Base-by-base conservation (phyloP, 2,113 vertebrate species). In the Eulacestoma nigropectus region DNA sequence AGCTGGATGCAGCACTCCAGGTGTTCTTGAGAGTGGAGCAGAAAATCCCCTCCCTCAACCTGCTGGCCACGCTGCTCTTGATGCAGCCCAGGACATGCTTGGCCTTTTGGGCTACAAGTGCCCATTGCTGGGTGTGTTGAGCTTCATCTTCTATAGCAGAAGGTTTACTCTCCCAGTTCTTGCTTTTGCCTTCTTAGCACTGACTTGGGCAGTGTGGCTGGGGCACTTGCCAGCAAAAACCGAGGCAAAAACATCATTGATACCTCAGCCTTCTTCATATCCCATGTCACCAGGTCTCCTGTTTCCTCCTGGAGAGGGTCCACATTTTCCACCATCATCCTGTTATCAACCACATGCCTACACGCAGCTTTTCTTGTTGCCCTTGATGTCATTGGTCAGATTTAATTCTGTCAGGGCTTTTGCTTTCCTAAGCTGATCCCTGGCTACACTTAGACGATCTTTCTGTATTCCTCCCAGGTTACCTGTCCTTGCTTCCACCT, bases 171-270 rank as follows among this genome's bases (percentile, higher is more conserved):
- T 89, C 19, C n/a, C 37, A 33, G 11, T 6, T 60, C 39, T 39
- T 60, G 11, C 53, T 67, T 52, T 67, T 59, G 46, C 33, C 16
- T 82, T 46, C 53, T 53, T 29, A 5, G 10, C 42, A 11, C 23
- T 52, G 29, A 21, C 46, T 46, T 39, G 13, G 29, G 46, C 44
- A 39, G 23, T 11, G 44, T 21, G 60, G 33, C 23, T 67, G 37
- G 6, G n/a, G 25, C 60, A n/a, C 23, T 39, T 59, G 33, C 9
- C 60, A 67, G 9, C n/a, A 46, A 46, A 67, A 7, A 75, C 11
- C 0, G 0, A 75, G 39, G 33, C 19, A 53, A 39, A 60, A 74
- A 11, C 13, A 44, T 12, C 9, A 12, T 10, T 52, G 19, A 60
- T 10, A 46, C 20, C 33, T 75, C 46, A 68, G 20, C 33, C 29